A percentile compares a stretch with the other conserved stretches of the same genome.
Evolutionary conservation across 2,797 vertebrate species (phyloP).

Genomic region (Masticophis lateralis): DNA sequence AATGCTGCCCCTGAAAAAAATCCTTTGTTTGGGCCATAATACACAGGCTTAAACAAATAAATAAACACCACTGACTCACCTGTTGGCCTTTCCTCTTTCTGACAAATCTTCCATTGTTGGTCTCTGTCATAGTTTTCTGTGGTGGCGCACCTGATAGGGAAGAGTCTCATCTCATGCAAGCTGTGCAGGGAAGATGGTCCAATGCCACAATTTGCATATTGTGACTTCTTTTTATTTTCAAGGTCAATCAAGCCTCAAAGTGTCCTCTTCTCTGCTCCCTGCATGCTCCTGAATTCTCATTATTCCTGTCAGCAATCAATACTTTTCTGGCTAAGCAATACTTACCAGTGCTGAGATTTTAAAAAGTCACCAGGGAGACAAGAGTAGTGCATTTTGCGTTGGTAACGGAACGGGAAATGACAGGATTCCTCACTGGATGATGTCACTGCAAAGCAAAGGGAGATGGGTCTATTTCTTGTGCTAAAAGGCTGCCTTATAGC

Average conservation of each 20-base stretch:
- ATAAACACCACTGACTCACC: conserved; percentile 37
- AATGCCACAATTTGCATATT: neutral
- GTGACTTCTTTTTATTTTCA: neutral
- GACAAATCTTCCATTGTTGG: conserved; percentile 58
- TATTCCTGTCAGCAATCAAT: neutral
- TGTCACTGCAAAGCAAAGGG: conserved; percentile 21
- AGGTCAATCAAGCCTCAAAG: neutral
- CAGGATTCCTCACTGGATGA: conserved; percentile 55
- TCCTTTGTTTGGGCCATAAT: neutral
- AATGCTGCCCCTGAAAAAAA: neutral
- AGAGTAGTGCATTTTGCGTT: conserved; percentile 44
- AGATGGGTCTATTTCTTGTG: neutral
- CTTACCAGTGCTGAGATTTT: conserved; percentile 59
- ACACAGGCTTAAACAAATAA: neutral
- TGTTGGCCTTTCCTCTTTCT: conserved; percentile 52
- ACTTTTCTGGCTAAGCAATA: neutral
- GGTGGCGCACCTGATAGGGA: conserved; percentile 64
- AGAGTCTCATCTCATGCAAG: neutral
- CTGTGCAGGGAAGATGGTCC: neutral
- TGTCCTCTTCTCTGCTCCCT: neutral
- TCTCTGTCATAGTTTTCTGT: conserved; percentile 63
- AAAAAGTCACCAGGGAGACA: conserved; percentile 43
- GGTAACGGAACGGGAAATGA: conserved; percentile 66
- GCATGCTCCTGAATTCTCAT: neutral
- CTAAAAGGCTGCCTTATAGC: neutral